A percentile compares a stretch with the other conserved stretches of the same genome.
Evolutionary conservation across 2,888 invertebrate genomes (phyloP).

Genomic region (Limnephilus auricula): DNA sequence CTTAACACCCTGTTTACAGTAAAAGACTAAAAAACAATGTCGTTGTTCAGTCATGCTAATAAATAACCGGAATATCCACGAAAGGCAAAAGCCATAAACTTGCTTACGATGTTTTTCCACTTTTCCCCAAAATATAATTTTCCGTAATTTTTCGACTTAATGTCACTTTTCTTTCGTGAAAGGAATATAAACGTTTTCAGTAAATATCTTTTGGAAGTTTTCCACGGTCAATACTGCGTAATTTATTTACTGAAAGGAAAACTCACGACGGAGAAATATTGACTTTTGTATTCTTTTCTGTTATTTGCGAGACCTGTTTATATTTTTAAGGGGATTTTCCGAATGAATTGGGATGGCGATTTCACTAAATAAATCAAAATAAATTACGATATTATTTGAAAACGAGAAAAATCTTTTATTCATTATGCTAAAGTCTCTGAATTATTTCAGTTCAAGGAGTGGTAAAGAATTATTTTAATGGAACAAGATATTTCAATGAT

Average conservation of each 20-base stretch:
- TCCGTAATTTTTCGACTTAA: background rate
- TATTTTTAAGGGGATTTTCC: background rate
- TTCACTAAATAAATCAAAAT: background rate
- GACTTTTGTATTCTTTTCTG: background rate
- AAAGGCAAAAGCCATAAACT: too few relatives aligned
- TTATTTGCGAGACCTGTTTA: background rate
- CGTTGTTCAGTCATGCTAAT: too few relatives aligned
- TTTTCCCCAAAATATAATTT: background rate
- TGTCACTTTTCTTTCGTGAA: background rate
- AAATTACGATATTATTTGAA: background rate
- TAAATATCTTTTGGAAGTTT: background rate
- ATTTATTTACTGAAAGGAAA: slow-evolving; percentile 1
- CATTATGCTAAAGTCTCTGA: background rate
- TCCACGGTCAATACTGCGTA: background rate
- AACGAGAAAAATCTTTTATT: background rate
- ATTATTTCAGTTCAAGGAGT: too few relatives aligned
- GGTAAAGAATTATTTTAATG: too few relatives aligned
- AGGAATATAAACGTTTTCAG: background rate
- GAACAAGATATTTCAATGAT: too few relatives aligned
- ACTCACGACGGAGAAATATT: background rate
- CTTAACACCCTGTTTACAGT: too few relatives aligned
- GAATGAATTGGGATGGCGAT: background rate
- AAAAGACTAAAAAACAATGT: too few relatives aligned
- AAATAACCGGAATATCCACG: too few relatives aligned
- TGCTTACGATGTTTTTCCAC: background rate